Evolutionary conservation across 1,140 invertebrate genomes (phyloP).

Genomic region (Drosophila sturtevanti): DNA sequence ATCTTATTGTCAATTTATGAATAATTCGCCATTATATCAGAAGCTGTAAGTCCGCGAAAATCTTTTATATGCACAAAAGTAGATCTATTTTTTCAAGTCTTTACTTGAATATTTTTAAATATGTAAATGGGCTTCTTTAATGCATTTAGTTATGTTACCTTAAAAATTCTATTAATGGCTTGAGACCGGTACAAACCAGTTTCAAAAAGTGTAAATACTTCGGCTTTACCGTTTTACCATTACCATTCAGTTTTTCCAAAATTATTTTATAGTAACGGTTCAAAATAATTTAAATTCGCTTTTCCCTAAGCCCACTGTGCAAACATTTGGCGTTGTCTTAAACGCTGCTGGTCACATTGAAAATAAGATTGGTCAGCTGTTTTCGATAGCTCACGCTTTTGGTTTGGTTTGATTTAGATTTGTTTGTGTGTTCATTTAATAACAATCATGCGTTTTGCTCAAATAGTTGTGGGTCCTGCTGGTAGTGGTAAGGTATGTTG

Average conservation of each 20-base stretch:
- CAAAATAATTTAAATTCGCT: not conserved
- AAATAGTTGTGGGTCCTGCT: slow-evolving; percentile 96
- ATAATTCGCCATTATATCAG: not conserved
- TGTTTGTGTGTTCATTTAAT: slow-evolving; percentile 16
- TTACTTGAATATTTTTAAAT: too few species aligned
- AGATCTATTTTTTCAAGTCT: too few species aligned
- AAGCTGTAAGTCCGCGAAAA: not conserved
- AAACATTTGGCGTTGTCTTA: not conserved
- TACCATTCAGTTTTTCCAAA: not conserved
- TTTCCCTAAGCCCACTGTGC: not conserved
- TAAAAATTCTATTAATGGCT: too few species aligned
- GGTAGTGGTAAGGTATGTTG: slow-evolving; percentile 94
- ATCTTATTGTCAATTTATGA: not conserved
- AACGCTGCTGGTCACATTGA: not conserved
- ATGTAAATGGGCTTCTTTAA: too few species aligned
- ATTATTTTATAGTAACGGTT: not conserved
- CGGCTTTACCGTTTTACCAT: too few species aligned
- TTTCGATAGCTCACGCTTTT: slow-evolving; percentile 15
- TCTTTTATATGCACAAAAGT: too few species aligned
- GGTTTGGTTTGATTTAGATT: slow-evolving; percentile 34
- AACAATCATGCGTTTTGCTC: slow-evolving; percentile 93
- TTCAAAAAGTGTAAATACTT: too few species aligned
- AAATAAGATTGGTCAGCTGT: not conserved
- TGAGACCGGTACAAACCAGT: too few species aligned
- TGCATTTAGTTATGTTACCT: too few species aligned